Evolutionary conservation across 2,797 vertebrate species (phyloP), one percentile per base, ranked within the genome.

Genomic region (Parambassis ranga): DNA sequence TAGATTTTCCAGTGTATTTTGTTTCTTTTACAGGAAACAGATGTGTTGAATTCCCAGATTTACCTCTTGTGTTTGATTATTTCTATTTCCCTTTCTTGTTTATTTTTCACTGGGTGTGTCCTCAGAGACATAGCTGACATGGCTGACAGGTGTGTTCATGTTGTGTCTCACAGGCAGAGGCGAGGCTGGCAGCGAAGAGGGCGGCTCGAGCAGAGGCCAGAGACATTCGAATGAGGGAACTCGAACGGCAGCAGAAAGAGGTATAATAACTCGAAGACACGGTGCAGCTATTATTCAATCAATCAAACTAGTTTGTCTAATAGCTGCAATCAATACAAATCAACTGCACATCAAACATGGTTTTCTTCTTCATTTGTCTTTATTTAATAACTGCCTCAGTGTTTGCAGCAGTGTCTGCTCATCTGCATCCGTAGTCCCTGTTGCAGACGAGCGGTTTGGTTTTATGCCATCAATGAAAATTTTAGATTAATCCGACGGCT

Each of bases 191-290:
- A 51, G 97, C 98, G 4, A 99, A 98, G 80, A 91, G 97, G 59
- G 96, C 97, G 10, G 98, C 98, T 27, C 93, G 98, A 49, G 98
- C 97, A 10, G 98, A 99, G 88, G 98, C 98, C 49, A 94, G 98
- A 84, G 97, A 99, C 71, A 99, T 99, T 72, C 95, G 97, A 46
- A 99, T 99, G 96, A 93, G 92, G 85, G 98, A 99, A 83, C 90
- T 99, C 76, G 97, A 99, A 53, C 91, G 97, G 23, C 98, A 99
- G 37, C 97, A 99, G 43, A 98, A 95, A 92, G 96, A 99, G 96
- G 97, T 99, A 94, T 35, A n/a, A 27, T 11, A 48, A 49, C 19
- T 32, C n/a, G n/a, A n/a, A n/a, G n/a, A n/a, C n/a, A n/a, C n/a
- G n/a, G n/a, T n/a, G n/a, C n/a, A n/a, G n/a, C n/a, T 31, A n/a